A percentile compares a stretch with the other conserved stretches of the same genome.
Evolutionary conservation across 37 sponge, comb jelly and placozoan genomes (phyloP).

Genomic region (Beroe forskalii): DNA sequence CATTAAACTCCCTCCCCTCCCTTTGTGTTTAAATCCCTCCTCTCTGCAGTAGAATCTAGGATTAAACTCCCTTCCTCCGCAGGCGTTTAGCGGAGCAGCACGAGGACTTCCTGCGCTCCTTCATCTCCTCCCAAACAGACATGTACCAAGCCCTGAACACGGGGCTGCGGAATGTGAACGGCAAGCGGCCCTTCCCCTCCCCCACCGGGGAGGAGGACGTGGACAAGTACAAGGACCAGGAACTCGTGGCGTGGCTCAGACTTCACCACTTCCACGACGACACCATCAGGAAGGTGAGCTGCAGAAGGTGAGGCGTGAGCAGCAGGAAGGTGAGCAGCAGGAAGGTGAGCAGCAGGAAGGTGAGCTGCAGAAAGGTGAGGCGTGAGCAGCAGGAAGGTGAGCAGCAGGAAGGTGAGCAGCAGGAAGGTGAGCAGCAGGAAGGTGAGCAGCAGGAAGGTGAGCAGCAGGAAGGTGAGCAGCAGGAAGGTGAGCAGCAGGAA

Average conservation of each 20-base stretch:
- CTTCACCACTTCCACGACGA: conserved; percentile 30
- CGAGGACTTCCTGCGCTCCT: conserved; percentile 11
- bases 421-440: no score
- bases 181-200: conserved; percentile 60
- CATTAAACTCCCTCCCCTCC: neutral
- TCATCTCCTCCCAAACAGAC: neutral
- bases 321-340: no score
- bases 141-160: conserved; percentile 29
- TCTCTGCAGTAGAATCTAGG: neutral
- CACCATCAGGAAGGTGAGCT: conserved; percentile 19
- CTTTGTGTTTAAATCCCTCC: neutral
- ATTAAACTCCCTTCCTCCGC: neutral
- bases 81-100: conserved; percentile 23
- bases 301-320: no score
- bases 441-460: no score
- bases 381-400: no score
- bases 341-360: no score
- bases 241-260: conserved; percentile 44
- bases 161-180: conserved; percentile 33
- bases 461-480: no score
- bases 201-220: neutral
- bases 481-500: no score
- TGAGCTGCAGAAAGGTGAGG: no score
- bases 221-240: conserved; percentile 56
- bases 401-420: no score